Evolutionary conservation across 2,888 invertebrate species (phyloP), one percentile per base, ranked within the genome.

Genomic region (Cistogaster globosa): DNA sequence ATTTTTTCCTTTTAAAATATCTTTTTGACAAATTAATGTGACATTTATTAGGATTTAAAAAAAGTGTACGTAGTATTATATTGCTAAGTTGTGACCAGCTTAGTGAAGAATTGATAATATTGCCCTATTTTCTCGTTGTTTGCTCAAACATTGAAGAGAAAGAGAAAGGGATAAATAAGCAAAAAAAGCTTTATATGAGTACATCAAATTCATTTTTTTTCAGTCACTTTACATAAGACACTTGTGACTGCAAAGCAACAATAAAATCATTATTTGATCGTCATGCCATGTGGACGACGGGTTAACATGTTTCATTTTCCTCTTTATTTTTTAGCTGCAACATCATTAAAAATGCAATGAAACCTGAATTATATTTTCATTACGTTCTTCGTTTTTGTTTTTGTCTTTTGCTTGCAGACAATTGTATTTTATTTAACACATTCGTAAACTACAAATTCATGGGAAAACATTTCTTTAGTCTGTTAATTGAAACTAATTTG

Each of bases 171-270:
- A 48, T 4, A 42, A 53, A 48, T 4, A 42, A 53, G 63, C 55
- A 55, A 65, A 67, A 57, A 48, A 51, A 51, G 3, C 20, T 53
- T 53, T 51, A 20, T 26, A 55, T 55, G 55, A 53, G 36, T 67
- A 36, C 45, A 45, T 65, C 55, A 22, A 12, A 32, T 8, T 45
- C 45, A 57, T 48, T 45, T 53, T 51, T 36, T 36, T 51, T 51
- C 20, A 20, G 60, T 48, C 32, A 63, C 71, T 83, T 75, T 82
- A 76, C 69, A 65, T 82, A 76, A 82, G 81, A 63, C 81, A 81
- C 76, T 77, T 82, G 82, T 51, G 42, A 76, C 65, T 83, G 12
- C 22, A 58, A 72, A 58, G 67, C 38, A 63, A 48, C 42, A 71
- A 32, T 48, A 79, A 79, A 58, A 18, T 32, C 57, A 79, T 63